phyloP scores from a whole-genome alignment of 2,888 invertebrate species.

The Cataglyphis altisquamis region DNA sequence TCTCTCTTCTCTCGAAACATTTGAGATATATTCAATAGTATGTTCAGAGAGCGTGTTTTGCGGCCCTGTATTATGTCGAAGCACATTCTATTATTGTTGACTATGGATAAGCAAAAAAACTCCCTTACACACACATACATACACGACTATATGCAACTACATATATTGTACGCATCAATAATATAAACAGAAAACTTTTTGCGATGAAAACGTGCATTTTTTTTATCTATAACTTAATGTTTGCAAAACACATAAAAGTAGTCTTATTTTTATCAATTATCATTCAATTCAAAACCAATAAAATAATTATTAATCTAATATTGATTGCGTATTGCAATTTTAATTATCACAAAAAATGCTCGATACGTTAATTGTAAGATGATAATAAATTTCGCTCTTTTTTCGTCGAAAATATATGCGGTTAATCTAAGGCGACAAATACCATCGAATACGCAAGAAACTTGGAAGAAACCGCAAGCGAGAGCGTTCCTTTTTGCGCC shows the following conservation, averaged over 20 bases:
- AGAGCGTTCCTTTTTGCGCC: slow-evolving; percentile 28
- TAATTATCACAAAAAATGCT: neutral
- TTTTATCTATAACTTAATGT: neutral
- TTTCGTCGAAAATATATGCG: slow-evolving; percentile 9
- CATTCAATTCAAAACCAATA: neutral
- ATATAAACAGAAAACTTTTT: neutral
- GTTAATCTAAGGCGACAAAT: slow-evolving; percentile 54
- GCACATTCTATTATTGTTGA: slow-evolving; percentile 58
- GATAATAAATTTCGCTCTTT: slow-evolving; percentile 1
- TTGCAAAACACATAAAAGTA: neutral
- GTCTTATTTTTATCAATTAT: neutral
- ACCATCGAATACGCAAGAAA: slow-evolving; percentile 41
- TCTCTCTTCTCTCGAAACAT: slow-evolving; percentile 5
- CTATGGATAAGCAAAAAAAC: slow-evolving; percentile 40
- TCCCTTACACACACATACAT: neutral
- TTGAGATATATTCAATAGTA: slow-evolving; percentile 19
- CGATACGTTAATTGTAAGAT: slow-evolving; percentile 1
- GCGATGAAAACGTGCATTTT: neutral
- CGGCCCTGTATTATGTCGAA: slow-evolving; percentile 38
- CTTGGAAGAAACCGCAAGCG: slow-evolving; percentile 45
- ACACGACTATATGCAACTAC: neutral
- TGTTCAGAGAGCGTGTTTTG: slow-evolving; percentile 6
- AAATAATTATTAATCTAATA: neutral
- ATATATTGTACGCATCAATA: neutral
- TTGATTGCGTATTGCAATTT: neutral